phyloP scores from a whole-genome alignment of 2,888 invertebrate species.

The Mongoloraphidia duomilia region DNA sequence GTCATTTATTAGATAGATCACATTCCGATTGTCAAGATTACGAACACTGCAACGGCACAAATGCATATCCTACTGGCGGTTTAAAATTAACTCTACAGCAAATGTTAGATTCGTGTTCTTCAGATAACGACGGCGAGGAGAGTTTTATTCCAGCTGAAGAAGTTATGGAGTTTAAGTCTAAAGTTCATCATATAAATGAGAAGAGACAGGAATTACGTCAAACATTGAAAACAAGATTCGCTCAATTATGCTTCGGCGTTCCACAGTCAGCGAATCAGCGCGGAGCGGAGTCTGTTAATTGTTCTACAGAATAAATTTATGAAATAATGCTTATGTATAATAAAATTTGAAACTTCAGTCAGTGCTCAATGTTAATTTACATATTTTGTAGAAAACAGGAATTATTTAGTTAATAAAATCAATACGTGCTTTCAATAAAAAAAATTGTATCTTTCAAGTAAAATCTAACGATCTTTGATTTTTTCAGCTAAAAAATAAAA shows the following conservation, averaged over 20 bases:
- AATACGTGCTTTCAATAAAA: too few relatives aligned
- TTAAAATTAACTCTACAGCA: slow-evolving; percentile 54
- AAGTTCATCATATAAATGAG: slow-evolving; percentile 59
- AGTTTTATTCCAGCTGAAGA: slow-evolving; percentile 81
- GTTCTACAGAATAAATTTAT: not conserved
- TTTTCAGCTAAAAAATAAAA: not conserved
- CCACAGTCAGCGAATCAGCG: slow-evolving; percentile 19
- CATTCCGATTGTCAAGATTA: slow-evolving; percentile 21
- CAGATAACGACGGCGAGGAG: slow-evolving; percentile 51
- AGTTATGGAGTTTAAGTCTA: slow-evolving; percentile 72
- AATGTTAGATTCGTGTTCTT: slow-evolving; percentile 68
- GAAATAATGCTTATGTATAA: not conserved
- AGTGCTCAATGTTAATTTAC: too few relatives aligned
- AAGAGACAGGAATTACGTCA: slow-evolving; percentile 71
- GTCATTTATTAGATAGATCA: slow-evolving; percentile 22
- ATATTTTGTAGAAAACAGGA: too few relatives aligned
- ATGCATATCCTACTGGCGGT: slow-evolving; percentile 20
- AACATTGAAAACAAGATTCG: slow-evolving; percentile 69
- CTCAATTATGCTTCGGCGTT: slow-evolving; percentile 53
- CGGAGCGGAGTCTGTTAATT: not conserved
- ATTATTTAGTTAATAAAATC: too few relatives aligned
- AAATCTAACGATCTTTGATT: too few relatives aligned
- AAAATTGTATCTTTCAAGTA: too few relatives aligned
- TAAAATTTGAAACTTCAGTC: not conserved
- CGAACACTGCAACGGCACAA: not conserved